Conservation (phyloP, 1,140 invertebrate genomes). For the Solenopsis invicta region DNA sequence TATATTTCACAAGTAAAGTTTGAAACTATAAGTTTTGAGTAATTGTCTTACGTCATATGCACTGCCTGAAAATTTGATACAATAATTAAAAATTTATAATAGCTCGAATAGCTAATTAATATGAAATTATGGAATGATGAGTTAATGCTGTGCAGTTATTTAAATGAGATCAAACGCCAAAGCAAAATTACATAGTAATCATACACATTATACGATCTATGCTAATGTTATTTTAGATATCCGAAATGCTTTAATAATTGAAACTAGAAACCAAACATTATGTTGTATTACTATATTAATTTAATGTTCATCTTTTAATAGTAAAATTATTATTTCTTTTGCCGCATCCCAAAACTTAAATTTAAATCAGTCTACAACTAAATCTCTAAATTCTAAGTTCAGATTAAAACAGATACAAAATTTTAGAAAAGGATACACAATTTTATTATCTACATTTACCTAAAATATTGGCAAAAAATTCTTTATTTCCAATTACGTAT, state of each 20-base stretch:
- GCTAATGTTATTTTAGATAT: slow-evolving; percentile 33
- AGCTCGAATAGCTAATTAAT: slow-evolving; percentile 40
- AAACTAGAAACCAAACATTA: not conserved
- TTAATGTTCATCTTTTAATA: not conserved
- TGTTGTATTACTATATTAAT: not conserved
- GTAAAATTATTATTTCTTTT: not conserved
- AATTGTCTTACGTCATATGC: not conserved
- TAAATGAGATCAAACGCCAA: slow-evolving; percentile 25
- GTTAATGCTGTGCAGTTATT: slow-evolving; percentile 44
- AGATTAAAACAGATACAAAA: not conserved
- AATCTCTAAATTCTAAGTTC: not conserved
- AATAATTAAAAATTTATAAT: slow-evolving; percentile 25
- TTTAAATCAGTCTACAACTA: not conserved
- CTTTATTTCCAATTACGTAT: not conserved
- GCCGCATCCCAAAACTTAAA: not conserved
- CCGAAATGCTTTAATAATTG: slow-evolving; percentile 31
- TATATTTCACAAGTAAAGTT: not conserved
- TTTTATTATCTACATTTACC: not conserved
- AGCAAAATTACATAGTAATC: slow-evolving; percentile 35
- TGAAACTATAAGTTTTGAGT: not conserved
- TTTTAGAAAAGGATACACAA: not conserved
- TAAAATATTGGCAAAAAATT: not conserved
- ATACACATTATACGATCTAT: not conserved
- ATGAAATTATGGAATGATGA: slow-evolving; percentile 28
- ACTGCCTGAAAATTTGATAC: not conserved